These are phyloP conservation scores for Pararge aegeria DNA, from an alignment of 1,140 invertebrate genomes.

Conservation along the genomic window DNA sequence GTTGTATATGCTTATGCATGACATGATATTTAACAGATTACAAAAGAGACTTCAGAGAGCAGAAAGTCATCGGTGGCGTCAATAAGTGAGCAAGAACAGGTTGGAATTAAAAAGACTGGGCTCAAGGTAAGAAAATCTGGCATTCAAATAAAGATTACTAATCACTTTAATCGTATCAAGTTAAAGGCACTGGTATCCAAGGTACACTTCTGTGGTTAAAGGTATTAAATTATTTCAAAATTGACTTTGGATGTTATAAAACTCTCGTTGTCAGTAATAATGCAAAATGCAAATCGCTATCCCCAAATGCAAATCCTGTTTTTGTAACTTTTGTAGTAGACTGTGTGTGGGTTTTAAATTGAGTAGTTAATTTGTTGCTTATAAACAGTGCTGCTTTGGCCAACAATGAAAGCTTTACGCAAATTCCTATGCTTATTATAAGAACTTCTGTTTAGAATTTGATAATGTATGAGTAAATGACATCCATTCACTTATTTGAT, in stretches of 20 bases:
- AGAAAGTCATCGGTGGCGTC: conserved; percentile 69
- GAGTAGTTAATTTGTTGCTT: conserved; percentile 11
- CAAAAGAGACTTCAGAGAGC: conserved; percentile 70
- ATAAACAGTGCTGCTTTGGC: conserved; percentile 16
- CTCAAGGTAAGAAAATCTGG: conserved; percentile 52
- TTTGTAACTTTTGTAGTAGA: conserved; percentile 5
- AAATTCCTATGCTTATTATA: conserved; percentile 6
- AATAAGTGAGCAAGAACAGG: conserved; percentile 61
- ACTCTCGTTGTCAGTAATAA: not conserved
- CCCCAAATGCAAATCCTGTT: conserved; percentile 19
- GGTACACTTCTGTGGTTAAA: no score
- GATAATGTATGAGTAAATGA: not conserved
- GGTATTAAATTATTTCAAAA: conserved; percentile 2
- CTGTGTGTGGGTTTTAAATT: not conserved
- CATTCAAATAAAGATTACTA: not conserved
- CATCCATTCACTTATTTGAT: no score
- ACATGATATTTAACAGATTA: conserved; percentile 43
- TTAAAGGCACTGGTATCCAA: no score
- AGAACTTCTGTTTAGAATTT: not conserved
- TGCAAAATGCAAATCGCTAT: conserved; percentile 17
- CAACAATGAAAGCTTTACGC: conserved; percentile 21
- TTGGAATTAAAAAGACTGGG: conserved; percentile 57
- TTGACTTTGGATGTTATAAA: not conserved
- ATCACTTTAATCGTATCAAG: no score
- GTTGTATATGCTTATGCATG: no score